Evolutionary conservation across 2,797 vertebrate species (phyloP).

Genomic region (Poeciliopsis gracilis): DNA sequence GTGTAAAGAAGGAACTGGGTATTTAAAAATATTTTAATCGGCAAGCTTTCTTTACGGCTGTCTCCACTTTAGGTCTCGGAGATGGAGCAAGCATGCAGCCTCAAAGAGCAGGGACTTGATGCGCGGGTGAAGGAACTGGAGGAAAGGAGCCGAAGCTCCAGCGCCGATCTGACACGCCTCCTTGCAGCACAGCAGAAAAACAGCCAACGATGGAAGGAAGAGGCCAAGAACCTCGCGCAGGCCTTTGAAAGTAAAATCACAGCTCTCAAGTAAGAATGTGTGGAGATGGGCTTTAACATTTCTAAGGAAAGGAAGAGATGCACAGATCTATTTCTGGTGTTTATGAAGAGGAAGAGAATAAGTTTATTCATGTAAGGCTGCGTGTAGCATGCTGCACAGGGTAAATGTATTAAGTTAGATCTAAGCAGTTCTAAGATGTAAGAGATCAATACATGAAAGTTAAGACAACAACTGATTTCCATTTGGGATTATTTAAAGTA

Average conservation of each 20-base stretch:
- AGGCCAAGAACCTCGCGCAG: slow-evolving; percentile 84
- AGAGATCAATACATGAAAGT: neutral
- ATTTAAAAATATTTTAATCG: neutral
- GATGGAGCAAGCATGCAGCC: slow-evolving; percentile 88
- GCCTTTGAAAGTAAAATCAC: slow-evolving; percentile 83
- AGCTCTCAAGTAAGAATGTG: slow-evolving; percentile 85
- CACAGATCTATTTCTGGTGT: neutral
- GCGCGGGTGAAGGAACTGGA: slow-evolving; percentile 88
- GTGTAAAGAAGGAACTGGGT: neutral
- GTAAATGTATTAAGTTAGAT: neutral
- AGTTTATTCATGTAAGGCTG: neutral
- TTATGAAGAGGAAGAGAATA: neutral
- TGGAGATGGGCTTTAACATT: neutral
- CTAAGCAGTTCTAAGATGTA: neutral
- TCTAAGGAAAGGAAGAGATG: neutral
- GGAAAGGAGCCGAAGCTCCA: slow-evolving; percentile 83
- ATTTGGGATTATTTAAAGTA: neutral
- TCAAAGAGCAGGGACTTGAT: slow-evolving; percentile 87
- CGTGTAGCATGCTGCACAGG: neutral
- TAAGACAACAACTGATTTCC: neutral
- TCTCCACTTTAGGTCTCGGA: slow-evolving; percentile 82
- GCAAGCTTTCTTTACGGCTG: neutral
- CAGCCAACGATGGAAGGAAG: slow-evolving; percentile 89
- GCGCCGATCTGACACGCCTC: slow-evolving; percentile 84
- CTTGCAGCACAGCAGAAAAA: slow-evolving; percentile 89